Conservation (phyloP, 2,888 invertebrate genomes). For the Cephus spinipes region DNA sequence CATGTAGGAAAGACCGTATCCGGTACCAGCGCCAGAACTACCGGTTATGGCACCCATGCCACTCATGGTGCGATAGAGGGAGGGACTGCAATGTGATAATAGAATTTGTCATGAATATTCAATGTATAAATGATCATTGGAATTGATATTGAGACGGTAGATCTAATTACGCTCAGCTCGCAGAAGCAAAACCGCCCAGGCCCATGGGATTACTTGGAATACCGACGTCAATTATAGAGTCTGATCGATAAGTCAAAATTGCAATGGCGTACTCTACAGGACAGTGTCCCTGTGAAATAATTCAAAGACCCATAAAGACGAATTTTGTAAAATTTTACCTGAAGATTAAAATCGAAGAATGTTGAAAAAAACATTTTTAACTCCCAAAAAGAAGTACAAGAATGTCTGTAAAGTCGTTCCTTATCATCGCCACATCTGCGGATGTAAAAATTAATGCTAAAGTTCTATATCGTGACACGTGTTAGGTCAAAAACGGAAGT, state of each 20-base stretch:
- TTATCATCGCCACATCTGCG: not conserved
- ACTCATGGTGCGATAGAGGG: conserved; percentile 52
- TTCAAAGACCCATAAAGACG: no score
- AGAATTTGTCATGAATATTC: conserved; percentile 9
- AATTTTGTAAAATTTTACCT: not conserved
- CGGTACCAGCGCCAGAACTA: conserved; percentile 28
- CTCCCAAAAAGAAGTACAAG: not conserved
- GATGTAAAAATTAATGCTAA: not conserved
- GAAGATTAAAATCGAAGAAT: not conserved
- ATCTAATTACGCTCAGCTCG: conserved; percentile 21
- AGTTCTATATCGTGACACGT: not conserved
- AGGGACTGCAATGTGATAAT: conserved; percentile 44
- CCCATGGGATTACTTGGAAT: conserved; percentile 41
- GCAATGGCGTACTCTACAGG: not conserved
- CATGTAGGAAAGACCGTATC: conserved; percentile 51
- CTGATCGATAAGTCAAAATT: not conserved
- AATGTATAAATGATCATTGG: conserved; percentile 15
- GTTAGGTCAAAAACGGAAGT: conserved; percentile 38
- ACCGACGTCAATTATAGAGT: not conserved
- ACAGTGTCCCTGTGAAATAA: not conserved
- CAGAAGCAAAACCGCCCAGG: conserved; percentile 38
- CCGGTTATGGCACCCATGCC: conserved; percentile 41
- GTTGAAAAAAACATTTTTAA: not conserved
- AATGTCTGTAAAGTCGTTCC: not conserved
- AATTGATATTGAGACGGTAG: conserved; percentile 29